These are phyloP conservation scores for Horisme vitalbata DNA, from an alignment of 2,888 invertebrate genomes.

Conservation along the genomic window DNA sequence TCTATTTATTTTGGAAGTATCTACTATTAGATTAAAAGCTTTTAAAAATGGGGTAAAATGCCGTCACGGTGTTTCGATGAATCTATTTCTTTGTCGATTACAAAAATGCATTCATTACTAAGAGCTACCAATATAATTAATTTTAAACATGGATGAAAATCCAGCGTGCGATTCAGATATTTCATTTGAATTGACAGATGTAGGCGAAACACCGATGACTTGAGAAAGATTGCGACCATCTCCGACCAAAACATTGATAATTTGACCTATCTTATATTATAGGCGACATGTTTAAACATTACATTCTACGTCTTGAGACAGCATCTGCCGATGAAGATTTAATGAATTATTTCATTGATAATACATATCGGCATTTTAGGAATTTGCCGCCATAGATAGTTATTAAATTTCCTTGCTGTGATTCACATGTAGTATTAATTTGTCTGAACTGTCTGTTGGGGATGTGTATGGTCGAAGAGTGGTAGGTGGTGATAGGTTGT, in stretches of 20 bases:
- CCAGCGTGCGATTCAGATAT: no score
- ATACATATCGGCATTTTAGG: no score
- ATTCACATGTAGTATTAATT: no score
- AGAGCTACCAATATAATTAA: neutral
- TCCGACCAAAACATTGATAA: conserved; percentile 1
- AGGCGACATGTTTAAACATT: no score
- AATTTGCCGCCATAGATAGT: no score
- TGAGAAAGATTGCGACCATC: neutral
- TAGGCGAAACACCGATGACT: conserved; percentile 10
- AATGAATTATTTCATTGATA: no score
- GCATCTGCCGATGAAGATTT: no score
- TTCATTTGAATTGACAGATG: neutral
- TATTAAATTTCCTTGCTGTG: no score
- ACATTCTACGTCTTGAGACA: no score
- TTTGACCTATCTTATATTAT: no score
- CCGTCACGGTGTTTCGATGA: conserved; percentile 13
- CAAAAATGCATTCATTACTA: no score
- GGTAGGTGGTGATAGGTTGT: conserved; percentile 20
- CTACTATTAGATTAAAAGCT: conserved; percentile 18
- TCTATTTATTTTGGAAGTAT: conserved; percentile 20
- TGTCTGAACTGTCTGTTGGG: neutral
- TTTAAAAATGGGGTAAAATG: conserved; percentile 13
- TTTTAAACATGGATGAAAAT: neutral
- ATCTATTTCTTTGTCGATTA: no score
- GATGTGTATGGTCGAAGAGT: neutral